A percentile compares a stretch with the other conserved stretches of the same genome.
phyloP scores from a whole-genome alignment of 2,113 vertebrate species.

The Alaudala cheleensis region DNA sequence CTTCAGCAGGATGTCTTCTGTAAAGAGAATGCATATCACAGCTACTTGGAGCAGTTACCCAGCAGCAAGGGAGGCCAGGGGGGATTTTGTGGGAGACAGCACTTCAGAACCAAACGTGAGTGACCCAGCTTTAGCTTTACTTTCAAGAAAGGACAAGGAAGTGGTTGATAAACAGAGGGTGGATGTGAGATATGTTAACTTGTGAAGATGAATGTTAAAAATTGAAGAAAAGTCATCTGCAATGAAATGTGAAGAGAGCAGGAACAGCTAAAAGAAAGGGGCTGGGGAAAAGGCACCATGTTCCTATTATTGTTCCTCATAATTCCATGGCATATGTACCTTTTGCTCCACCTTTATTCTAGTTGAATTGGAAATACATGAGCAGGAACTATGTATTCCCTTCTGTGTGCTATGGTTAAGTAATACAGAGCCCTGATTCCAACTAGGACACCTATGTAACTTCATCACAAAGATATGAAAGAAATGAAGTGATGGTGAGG shows the following conservation, averaged over 20 bases:
- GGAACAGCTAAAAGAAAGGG: not conserved
- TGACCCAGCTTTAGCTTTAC: not conserved
- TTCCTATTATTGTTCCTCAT: not conserved
- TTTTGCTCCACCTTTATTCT: not conserved
- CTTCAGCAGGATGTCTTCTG: not conserved
- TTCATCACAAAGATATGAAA: not conserved
- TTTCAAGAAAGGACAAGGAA: not conserved
- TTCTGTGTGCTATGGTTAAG: not conserved
- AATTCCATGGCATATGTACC: too few species aligned
- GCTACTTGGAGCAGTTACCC: not conserved
- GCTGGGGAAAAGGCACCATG: fast-evolving
- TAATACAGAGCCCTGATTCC: not conserved
- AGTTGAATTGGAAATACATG: not conserved
- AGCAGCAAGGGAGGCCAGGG: not conserved
- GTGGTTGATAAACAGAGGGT: not conserved
- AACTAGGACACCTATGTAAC: not conserved
- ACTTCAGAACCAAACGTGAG: not conserved
- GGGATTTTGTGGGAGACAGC: not conserved
- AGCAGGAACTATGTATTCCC: not conserved
- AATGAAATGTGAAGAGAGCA: not conserved
- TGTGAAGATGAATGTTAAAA: not conserved
- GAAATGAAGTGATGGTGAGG: not conserved
- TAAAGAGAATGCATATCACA: not conserved
- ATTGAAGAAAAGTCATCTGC: not conserved
- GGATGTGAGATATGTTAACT: not conserved